Base-by-base conservation (phyloP, 2,888 invertebrate species). In the Plebejus argus region DNA sequence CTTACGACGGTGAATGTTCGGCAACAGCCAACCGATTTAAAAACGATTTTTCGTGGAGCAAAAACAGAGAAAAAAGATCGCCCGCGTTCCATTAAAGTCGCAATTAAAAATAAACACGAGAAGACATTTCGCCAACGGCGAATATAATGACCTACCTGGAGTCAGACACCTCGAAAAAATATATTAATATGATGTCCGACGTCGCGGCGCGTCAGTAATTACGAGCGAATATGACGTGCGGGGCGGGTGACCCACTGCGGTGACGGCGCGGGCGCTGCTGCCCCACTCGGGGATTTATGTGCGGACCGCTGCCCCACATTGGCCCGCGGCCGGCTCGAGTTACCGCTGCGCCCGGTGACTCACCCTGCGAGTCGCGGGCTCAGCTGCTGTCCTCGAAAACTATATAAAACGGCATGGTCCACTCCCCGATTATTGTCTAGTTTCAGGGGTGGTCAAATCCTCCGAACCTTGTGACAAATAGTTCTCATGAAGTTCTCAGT, bases 361-460 rank as follows among this genome's bases (percentile, higher is more conserved):
- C 66, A 66, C 66, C 28, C 53, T 28, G 45, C 1, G 10, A 45
- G 45, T 45, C 23, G 28, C 6, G 28, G 15, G 28, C 12, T 33
- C 20, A 20, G 20, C 20, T 20, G 20, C n/a, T 6, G 66, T 33
- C 15, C 66, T 66, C 28, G 33, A 28, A 8, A 66, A 39, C 39
- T 10, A 10, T 39, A 39, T 45, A 3, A 3, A 45, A 45, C 45
- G 45, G 45, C 45, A 3, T 10, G 12, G 10, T 45, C 45, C 45
- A 10, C 45, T 10, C 3, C 45, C 45, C 10, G 12, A 45, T 45
- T 45, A 10, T 10, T 45, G 45, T 45, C 10, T 45, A 12, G 74
- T 81, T 78, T 78, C 79, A 18, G 78, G 76, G 79, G 78, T 81
- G 81, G 80, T 72, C 79, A 56, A 56, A 56, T 10, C 20, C 20